Percentiles rank a stretch among this genome's conserved stretches.
Evolutionary conservation across 1,140 invertebrate genomes (phyloP).

Genomic region (Drosophila nebulosa): DNA sequence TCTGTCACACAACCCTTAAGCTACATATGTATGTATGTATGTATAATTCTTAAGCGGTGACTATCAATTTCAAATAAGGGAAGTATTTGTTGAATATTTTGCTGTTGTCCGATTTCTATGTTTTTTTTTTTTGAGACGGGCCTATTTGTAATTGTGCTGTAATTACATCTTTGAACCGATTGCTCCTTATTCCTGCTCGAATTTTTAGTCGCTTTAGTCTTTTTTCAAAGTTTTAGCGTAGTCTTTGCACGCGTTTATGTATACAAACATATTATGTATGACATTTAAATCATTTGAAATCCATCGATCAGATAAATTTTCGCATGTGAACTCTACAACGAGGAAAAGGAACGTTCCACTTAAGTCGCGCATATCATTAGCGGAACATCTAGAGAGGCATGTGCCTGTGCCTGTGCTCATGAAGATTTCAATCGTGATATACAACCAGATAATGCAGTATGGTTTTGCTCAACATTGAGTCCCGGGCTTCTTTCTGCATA

Average conservation of each 20-base stretch:
- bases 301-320: slow-evolving; percentile 10
- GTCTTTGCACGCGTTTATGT: no score
- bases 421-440: slow-evolving; percentile 27
- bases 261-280: no score
- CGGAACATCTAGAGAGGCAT: slow-evolving; percentile 41
- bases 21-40: neutral
- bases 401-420: slow-evolving; percentile 26
- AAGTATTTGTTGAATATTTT: neutral
- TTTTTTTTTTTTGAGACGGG: no score
- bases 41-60: slow-evolving; percentile 10
- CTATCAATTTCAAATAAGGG: slow-evolving; percentile 28
- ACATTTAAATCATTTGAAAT: slow-evolving; percentile 1
- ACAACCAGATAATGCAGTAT: slow-evolving; percentile 9
- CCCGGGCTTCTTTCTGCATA: neutral
- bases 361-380: slow-evolving; percentile 55
- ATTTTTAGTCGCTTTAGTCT: no score
- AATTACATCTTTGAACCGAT: neutral
- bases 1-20: slow-evolving; percentile 50
- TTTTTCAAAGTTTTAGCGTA: neutral
- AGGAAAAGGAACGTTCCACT: slow-evolving; percentile 5
- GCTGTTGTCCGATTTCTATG: neutral
- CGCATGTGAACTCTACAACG: slow-evolving; percentile 39
- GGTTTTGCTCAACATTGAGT: neutral
- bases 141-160: neutral
- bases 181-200: neutral